Percentiles rank a stretch among this genome's conserved stretches.
phyloP scores from a whole-genome alignment of 1,140 invertebrate species.

The Heliconius hermathena region DNA sequence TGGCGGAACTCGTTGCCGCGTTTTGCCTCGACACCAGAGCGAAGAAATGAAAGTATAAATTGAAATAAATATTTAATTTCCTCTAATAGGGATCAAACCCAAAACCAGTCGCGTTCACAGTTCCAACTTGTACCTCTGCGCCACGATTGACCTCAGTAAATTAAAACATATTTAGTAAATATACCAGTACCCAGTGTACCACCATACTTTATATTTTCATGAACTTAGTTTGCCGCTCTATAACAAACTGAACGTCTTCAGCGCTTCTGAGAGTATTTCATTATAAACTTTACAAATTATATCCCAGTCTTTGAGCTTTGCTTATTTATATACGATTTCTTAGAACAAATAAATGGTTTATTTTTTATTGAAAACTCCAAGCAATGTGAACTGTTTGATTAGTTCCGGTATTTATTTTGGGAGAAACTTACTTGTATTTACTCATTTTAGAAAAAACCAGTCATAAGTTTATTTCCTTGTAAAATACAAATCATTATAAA shows the following conservation, averaged over 20 bases:
- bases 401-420: background rate
- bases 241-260: conserved; percentile 47
- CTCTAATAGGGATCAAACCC: background rate
- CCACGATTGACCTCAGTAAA: background rate
- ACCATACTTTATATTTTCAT: conserved; percentile 47
- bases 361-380: background rate
- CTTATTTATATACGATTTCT: conserved; percentile 31
- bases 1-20: too few relatives aligned
- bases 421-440: too few relatives aligned
- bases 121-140: background rate
- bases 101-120: too few relatives aligned
- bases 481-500: too few relatives aligned
- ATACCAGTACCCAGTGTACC: conserved; percentile 36
- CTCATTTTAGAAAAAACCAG: too few relatives aligned
- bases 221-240: conserved; percentile 50
- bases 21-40: too few relatives aligned
- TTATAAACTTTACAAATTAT: conserved; percentile 53
- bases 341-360: background rate
- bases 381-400: background rate
- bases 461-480: too few relatives aligned
- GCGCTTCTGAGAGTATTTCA: conserved; percentile 45
- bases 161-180: background rate
- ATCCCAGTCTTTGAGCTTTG: conserved; percentile 33
- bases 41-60: too few relatives aligned
- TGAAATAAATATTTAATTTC: background rate